phyloP scores from a whole-genome alignment of 2,113 vertebrate species.

The Phalacrocorax pelagicus region DNA sequence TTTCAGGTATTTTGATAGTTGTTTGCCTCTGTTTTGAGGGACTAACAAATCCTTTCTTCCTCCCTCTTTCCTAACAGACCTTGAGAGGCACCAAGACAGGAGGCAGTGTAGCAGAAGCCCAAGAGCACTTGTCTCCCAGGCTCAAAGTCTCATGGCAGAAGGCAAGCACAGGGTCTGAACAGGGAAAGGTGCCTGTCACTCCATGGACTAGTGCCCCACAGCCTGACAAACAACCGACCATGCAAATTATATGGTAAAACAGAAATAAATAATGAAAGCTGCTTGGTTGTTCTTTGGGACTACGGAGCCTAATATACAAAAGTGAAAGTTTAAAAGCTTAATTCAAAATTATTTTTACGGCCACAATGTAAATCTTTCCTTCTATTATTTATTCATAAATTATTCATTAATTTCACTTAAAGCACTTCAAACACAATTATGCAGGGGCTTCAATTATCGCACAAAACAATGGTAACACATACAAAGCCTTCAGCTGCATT shows the following conservation, averaged over 20 bases:
- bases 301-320: not conserved
- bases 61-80: not conserved
- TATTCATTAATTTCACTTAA: not conserved
- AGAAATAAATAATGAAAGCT: not conserved
- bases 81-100: not conserved
- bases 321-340: not conserved
- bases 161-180: not conserved
- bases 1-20: not conserved
- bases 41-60: not conserved
- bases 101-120: not conserved
- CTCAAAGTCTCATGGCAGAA: not conserved
- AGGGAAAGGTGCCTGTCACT: not conserved
- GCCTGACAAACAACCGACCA: not conserved
- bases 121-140: not conserved
- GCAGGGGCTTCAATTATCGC: not conserved
- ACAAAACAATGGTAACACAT: not conserved
- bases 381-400: not conserved
- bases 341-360: not conserved
- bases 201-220: not conserved
- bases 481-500: not conserved
- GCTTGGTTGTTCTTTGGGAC: not conserved
- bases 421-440: not conserved
- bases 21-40: not conserved
- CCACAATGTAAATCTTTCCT: not conserved
- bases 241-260: not conserved